These are phyloP conservation scores for Heterocephalus glaber DNA, from an alignment of 2,113 vertebrate species.

Conservation along the genomic window DNA sequence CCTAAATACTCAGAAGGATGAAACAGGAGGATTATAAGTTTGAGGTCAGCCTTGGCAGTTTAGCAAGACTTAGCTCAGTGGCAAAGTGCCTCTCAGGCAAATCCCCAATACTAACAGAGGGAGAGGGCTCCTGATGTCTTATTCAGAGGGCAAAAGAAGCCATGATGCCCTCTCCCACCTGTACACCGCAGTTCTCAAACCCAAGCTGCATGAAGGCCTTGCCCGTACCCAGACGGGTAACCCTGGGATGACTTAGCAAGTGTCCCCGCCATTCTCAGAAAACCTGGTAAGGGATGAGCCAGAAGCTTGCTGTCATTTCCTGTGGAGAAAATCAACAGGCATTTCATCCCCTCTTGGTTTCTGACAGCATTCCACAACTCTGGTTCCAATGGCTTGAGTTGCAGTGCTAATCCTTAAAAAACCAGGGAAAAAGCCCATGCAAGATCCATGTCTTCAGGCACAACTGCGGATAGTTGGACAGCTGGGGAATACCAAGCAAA, in stretches of 20 bases:
- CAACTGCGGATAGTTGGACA: not conserved
- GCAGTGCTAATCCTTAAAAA: not conserved
- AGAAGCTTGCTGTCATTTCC: not conserved
- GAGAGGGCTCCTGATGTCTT: not conserved
- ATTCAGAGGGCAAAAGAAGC: no score
- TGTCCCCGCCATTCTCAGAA: not conserved
- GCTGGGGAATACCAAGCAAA: not conserved
- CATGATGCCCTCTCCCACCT: not conserved
- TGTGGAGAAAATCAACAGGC: not conserved
- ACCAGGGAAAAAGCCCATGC: not conserved
- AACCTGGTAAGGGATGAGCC: not conserved
- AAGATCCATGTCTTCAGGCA: not conserved
- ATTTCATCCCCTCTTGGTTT: not conserved
- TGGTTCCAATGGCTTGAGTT: not conserved
- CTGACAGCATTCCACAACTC: not conserved
- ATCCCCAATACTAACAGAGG: not conserved
- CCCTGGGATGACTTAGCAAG: not conserved
- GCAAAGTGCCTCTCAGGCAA: not conserved
- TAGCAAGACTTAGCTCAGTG: not conserved
- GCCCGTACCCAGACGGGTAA: not conserved
- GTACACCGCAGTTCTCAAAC: not conserved
- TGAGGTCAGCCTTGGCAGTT: not conserved
- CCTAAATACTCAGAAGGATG: not conserved
- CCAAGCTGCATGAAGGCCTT: not conserved
- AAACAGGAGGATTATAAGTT: not conserved